Base-by-base conservation (phyloP, 2,113 vertebrate genomes). In the Caranx ignobilis region DNA sequence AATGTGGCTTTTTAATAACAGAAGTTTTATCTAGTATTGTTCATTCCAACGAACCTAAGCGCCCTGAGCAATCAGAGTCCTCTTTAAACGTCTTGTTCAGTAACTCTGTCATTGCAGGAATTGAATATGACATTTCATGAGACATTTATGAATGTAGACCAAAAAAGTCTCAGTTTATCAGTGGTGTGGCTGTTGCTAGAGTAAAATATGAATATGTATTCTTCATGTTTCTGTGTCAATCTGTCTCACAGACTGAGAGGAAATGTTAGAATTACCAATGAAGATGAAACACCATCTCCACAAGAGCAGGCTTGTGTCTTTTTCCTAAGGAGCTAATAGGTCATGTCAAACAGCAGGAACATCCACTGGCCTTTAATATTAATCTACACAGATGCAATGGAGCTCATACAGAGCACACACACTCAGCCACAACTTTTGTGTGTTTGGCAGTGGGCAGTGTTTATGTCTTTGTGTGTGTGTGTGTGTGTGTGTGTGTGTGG, bases 281-380 rank as follows among this genome's bases (percentile, higher is more conserved):
- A 69, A 72, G 61, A 63, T 64, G 32, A 59, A 74, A 55, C 12
- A 56, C 62, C 77, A 56, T 80, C 69, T 66, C 5, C 7, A 26
- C 11, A 52, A 66, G 83, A 66, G 39, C 50, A 79, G 62, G 35
- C 74, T 71, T 50, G 18, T 71, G 86, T 84, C 59, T 67, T 70
- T 52, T 69, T 87, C 69, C 70, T 70, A 64, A 82, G 74, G 39
- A 64, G 43, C 34, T 12, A 21, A 62, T 76, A 66, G 71, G 76
- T 83, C 74, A 39, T 21, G 41, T 83, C 37, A n/a, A 71, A 71
- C 64, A 71, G 8, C 39, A 69, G 57, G 45, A 2, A 82, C 56
- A 71, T 74, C 37, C 74, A 47, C 26, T 32, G 63, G 52, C 67
- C 70, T 83, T 65, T 77, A 86, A 67, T 70, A 85, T 85, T 79